These are phyloP conservation scores for Lithosia quadra DNA, from an alignment of 2,888 invertebrate species.

Conservation along the genomic window DNA sequence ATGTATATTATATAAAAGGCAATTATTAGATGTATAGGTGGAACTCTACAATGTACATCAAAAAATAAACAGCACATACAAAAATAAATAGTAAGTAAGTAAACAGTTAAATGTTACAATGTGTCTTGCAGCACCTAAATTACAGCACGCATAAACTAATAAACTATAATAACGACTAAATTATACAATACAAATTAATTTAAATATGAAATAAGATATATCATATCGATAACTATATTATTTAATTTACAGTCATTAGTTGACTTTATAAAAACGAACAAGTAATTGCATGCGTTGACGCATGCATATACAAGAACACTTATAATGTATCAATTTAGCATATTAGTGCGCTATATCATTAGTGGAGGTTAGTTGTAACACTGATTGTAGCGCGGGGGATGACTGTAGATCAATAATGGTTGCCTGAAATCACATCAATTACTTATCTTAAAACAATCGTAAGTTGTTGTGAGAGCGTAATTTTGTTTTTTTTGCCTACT, in stretches of 20 bases:
- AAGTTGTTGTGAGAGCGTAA: background rate
- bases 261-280: conserved; percentile 28
- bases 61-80: background rate
- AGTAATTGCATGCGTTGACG: conserved; percentile 31
- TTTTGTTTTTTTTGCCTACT: background rate
- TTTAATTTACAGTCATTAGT: conserved; percentile 36
- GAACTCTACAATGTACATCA: background rate
- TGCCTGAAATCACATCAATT: background rate
- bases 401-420: background rate
- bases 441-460: background rate
- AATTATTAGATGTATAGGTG: background rate
- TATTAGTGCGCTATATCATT: conserved; percentile 42
- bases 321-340: conserved; percentile 40
- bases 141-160: background rate
- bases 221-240: conserved; percentile 23
- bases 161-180: background rate
- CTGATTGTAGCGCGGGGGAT: conserved; percentile 3
- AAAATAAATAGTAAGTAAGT: background rate
- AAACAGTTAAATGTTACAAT: background rate
- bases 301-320: conserved; percentile 29
- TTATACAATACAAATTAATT: background rate
- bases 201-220: conserved; percentile 5
- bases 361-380: conserved; percentile 9
- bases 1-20: no score
- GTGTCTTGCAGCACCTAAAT: background rate